Base-by-base conservation (phyloP, 1,140 invertebrate genomes). In the Anastrepha obliqua region DNA sequence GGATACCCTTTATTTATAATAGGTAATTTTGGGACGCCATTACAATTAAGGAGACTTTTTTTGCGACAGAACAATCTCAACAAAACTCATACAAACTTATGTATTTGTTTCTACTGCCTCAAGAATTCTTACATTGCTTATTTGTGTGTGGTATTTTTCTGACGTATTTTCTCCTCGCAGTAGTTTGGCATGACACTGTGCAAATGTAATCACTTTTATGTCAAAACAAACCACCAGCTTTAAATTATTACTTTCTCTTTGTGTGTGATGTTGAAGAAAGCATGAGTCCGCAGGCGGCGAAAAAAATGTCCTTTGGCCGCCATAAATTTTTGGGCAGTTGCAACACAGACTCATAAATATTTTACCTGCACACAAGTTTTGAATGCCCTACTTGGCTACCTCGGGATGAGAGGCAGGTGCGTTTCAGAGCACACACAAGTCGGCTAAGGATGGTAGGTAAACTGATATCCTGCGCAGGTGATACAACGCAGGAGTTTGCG, bases 121-220 rank as follows among this genome's bases (percentile, higher is more conserved):
- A 29, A 29, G 29, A 29, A 29, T 29, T 29, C 29, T 29, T 29
- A 11, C 51, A 55, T 55, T 55, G 13, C 15, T 47, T 17, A 2
- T 74, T 3, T 47, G 74, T 81, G 74, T 81, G 74, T 81, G 74
- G 74, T 7, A 42, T 58, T 15, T n/a, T 7, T 0, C 44, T 67
- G 11, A 3, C 6, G 6, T 17, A 47, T 13, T 39, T 74, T 13
- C 51, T 15, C n/a, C n/a, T 47, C 51, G 74, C 74, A 55, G 6
- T 42, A 29, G 11, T 55, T 55, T 20, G 47, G 3, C 74, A 51
- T 81, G 47, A n/a, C 51, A 58, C 51, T 58, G 74, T 81, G 74
- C 74, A 81, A 81, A 81, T 81, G 55, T 55, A 81, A 81, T 81
- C 74, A 81, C 51, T 55, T n/a, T 20, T 58, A 81, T 29, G 74